These are phyloP conservation scores for Chiroxiphia lanceolata DNA, from an alignment of 2,797 vertebrate genomes.

Conservation along the genomic window DNA sequence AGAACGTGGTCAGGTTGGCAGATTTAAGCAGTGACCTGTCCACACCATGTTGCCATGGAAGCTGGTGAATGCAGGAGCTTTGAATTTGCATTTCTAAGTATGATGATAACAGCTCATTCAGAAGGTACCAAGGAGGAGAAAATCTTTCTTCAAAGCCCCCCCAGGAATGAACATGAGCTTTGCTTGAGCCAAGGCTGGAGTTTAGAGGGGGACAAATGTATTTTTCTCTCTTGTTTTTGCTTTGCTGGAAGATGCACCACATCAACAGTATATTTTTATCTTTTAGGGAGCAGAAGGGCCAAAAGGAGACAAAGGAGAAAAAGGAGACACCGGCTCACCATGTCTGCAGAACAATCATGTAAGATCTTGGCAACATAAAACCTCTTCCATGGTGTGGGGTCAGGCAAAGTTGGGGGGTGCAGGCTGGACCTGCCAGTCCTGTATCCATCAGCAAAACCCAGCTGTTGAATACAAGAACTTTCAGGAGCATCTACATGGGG, in stretches of 20 bases:
- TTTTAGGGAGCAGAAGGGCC: slow-evolving; percentile 86
- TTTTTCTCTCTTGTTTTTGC: neutral
- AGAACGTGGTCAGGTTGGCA: neutral
- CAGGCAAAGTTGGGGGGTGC: neutral
- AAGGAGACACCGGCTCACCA: slow-evolving; percentile 82
- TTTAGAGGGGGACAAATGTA: neutral
- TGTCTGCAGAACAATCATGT: slow-evolving; percentile 88
- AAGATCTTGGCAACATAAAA: slow-evolving; percentile 20
- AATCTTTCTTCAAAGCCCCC: neutral
- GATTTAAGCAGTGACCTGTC: neutral
- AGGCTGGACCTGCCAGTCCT: neutral
- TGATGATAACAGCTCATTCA: neutral
- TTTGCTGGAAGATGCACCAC: neutral
- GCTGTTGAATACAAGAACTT: neutral
- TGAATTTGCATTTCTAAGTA: neutral
- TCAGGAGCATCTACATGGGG: neutral
- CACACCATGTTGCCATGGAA: fast-evolving
- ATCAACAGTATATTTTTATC: fast-evolving
- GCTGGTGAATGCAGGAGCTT: neutral
- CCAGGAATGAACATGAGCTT: neutral
- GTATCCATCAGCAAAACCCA: neutral
- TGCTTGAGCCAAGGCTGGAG: neutral
- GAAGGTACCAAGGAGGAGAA: neutral
- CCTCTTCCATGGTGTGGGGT: fast-evolving
- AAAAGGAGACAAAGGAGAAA: slow-evolving; percentile 91